Evolutionary conservation across 2,113 vertebrate genomes (phyloP).

Genomic region (Spea multiplicata): DNA sequence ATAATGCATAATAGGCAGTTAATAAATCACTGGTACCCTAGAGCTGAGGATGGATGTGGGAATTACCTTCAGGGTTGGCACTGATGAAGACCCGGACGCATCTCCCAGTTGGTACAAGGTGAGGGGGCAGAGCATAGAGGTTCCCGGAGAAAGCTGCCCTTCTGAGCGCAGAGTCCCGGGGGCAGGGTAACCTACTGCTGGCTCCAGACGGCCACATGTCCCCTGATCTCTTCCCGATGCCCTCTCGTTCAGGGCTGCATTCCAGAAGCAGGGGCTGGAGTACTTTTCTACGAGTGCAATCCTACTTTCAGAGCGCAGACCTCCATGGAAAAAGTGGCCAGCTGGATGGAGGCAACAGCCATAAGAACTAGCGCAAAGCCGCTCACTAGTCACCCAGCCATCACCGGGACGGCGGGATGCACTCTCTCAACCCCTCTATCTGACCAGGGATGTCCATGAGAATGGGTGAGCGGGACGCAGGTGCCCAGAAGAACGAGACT

Average conservation of each 20-base stretch:
- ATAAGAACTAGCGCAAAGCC: slow-evolving; percentile 32
- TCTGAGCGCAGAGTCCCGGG: slow-evolving; percentile 87
- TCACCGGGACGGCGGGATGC: no score
- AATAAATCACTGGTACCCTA: no score
- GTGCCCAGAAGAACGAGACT: not conserved
- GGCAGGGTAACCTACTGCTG: slow-evolving; percentile 78
- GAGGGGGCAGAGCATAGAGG: slow-evolving; percentile 80
- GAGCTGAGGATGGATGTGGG: no score
- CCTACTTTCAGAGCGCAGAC: slow-evolving; percentile 35
- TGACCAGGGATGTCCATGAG: not conserved
- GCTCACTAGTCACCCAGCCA: not conserved
- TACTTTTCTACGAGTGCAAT: slow-evolving; percentile 32
- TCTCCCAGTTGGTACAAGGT: slow-evolving; percentile 83
- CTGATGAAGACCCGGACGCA: slow-evolving; percentile 91
- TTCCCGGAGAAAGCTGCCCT: slow-evolving; percentile 86
- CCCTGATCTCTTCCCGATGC: not conserved
- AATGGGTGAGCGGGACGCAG: not conserved
- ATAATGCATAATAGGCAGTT: no score
- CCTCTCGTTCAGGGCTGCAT: slow-evolving; percentile 11
- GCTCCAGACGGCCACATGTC: slow-evolving; percentile 87
- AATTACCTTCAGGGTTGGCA: slow-evolving; percentile 88
- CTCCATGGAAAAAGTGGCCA: slow-evolving; percentile 29
- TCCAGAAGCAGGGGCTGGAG: slow-evolving; percentile 10
- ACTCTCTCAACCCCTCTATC: no score
- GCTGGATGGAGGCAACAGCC: slow-evolving; percentile 45